Base-by-base conservation (phyloP, 2,888 invertebrate genomes). In the Trypoxylon attenuatum region DNA sequence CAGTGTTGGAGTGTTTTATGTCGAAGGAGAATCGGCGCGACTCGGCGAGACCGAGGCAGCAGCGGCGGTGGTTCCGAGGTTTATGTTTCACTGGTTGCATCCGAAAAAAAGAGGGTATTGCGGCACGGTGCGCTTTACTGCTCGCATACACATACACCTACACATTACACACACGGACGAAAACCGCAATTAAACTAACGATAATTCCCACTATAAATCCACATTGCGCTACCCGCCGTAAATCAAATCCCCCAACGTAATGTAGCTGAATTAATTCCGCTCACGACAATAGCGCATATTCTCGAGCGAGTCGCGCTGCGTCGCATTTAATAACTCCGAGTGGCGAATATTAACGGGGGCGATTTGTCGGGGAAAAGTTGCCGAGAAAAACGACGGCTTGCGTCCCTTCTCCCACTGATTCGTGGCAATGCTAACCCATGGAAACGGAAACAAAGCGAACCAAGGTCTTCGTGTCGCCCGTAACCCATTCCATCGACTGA, bases 401-500 rank as follows among this genome's bases (percentile, higher is more conserved):
- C 10, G 38, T 16, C n/a, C n/a, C 18, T 38, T n/a, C 15, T 16
- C 18, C 10, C 15, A 38, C n/a, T n/a, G n/a, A n/a, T n/a, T n/a
- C n/a, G n/a, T n/a, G n/a, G n/a, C n/a, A n/a, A n/a, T n/a, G n/a
- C n/a, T n/a, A n/a, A n/a, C n/a, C n/a, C n/a, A n/a, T n/a, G n/a
- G n/a, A n/a, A n/a, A n/a, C n/a, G n/a, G n/a, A n/a, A n/a, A n/a
- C n/a, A n/a, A n/a, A n/a, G n/a, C n/a, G n/a, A n/a, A n/a, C n/a
- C n/a, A n/a, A n/a, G n/a, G n/a, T n/a, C n/a, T n/a, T n/a, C n/a
- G n/a, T n/a, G n/a, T n/a, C n/a, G n/a, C n/a, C n/a, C n/a, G n/a
- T n/a, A n/a, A n/a, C n/a, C n/a, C n/a, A n/a, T n/a, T n/a, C n/a
- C 55, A 62, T 57, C 57, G 61, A 65, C 56, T 39, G 56, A 57